A percentile compares a stretch with the other conserved stretches of the same genome.
These are phyloP conservation scores for Epistrophe eligans DNA, from an alignment of 2,888 invertebrate species.

Conservation along the genomic window DNA sequence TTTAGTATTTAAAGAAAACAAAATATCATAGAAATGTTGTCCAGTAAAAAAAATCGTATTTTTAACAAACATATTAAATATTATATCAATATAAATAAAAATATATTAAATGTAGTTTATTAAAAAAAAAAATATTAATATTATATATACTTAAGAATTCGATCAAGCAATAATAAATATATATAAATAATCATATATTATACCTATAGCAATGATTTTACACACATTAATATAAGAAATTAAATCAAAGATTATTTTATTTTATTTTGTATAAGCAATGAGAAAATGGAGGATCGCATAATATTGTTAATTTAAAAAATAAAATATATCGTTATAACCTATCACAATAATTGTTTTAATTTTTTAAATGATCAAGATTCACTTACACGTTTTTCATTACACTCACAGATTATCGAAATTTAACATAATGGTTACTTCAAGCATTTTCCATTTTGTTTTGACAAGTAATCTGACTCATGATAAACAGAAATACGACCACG, in stretches of 20 bases:
- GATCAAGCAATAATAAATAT: not conserved
- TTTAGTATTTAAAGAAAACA: not conserved
- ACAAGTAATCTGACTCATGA: too few species aligned
- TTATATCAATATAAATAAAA: not conserved
- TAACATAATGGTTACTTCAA: too few species aligned
- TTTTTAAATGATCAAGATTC: not conserved
- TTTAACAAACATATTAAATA: not conserved
- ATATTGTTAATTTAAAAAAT: not conserved
- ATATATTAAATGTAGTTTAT: not conserved
- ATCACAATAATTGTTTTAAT: not conserved
- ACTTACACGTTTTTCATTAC: too few species aligned
- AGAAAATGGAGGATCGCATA: not conserved
- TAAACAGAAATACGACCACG: too few species aligned
- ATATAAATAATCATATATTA: not conserved
- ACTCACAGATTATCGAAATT: too few species aligned
- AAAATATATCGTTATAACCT: not conserved
- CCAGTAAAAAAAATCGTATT: not conserved
- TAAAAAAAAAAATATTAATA: constrained; percentile 1
- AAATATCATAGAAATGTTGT: not conserved
- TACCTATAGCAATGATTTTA: not conserved
- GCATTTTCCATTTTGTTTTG: too few species aligned
- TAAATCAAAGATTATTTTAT: constrained; percentile 12
- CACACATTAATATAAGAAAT: not conserved
- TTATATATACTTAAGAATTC: not conserved
- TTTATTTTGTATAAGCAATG: not conserved